These are phyloP conservation scores for Tigriopus californicus DNA, from an alignment of 2,888 invertebrate species.

Conservation along the genomic window DNA sequence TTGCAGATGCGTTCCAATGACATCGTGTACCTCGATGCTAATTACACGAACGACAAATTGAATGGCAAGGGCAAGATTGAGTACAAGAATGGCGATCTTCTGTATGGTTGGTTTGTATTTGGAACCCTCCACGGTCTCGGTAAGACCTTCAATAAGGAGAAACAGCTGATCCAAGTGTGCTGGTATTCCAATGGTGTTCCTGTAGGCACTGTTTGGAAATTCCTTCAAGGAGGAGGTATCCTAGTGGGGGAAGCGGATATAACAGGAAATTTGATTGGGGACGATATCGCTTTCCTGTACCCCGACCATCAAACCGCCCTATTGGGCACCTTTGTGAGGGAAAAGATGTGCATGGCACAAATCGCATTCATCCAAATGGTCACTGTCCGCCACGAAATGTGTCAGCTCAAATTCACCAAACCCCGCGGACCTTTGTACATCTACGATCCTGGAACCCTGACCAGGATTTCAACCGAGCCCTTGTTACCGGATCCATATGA, in stretches of 20 bases:
- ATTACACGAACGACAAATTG: not conserved
- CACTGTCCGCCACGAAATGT: not conserved
- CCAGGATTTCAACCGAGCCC: not conserved
- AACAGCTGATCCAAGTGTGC: not conserved
- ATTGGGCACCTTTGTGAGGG: not conserved
- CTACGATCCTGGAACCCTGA: not conserved
- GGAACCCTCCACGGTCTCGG: constrained; percentile 3
- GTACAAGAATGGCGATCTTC: not conserved
- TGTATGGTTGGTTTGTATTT: not conserved
- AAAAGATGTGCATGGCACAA: not conserved
- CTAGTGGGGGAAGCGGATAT: not conserved
- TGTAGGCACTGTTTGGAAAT: not conserved
- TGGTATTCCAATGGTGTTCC: not conserved
- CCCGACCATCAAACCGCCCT: constrained; percentile 1
- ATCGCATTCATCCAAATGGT: not conserved
- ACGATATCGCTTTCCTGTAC: not conserved
- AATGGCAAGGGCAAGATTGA: not conserved
- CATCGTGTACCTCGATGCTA: not conserved
- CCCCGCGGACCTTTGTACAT: constrained; percentile 2
- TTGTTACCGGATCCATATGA: constrained; percentile 8
- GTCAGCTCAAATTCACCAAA: not conserved
- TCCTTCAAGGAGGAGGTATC: not conserved
- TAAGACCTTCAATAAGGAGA: not conserved
- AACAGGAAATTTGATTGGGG: not conserved
- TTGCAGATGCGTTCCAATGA: not conserved